A percentile compares a stretch with the other conserved stretches of the same genome.
Evolutionary conservation across 2,113 vertebrate species (phyloP).

Genomic region (Epinephelus cyanopodus): DNA sequence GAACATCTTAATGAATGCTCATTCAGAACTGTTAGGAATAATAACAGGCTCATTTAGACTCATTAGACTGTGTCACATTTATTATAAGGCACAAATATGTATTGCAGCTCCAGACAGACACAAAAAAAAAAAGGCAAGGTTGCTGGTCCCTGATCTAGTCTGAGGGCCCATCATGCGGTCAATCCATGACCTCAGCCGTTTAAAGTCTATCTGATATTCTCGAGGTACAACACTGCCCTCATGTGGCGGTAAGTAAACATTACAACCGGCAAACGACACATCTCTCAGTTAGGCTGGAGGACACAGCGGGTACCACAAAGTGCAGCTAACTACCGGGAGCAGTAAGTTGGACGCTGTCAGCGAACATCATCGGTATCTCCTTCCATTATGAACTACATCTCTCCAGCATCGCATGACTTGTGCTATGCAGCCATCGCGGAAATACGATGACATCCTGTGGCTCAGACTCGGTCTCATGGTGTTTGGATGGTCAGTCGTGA

Average conservation of each 20-base stretch:
- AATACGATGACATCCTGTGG: slow-evolving; percentile 25
- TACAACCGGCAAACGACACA: slow-evolving; percentile 20
- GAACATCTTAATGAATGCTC: no score
- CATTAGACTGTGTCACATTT: no score
- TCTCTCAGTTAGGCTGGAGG: background rate
- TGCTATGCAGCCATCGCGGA: slow-evolving; percentile 1
- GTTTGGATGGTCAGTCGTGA: slow-evolving; percentile 38
- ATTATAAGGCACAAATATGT: no score
- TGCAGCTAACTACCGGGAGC: slow-evolving; percentile 34
- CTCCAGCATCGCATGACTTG: background rate
- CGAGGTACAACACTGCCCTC: slow-evolving; percentile 49
- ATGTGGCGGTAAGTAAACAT: background rate
- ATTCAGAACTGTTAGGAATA: no score
- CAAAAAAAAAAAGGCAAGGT: no score
- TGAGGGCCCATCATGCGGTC: background rate
- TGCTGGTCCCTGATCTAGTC: no score
- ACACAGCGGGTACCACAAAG: slow-evolving; percentile 28
- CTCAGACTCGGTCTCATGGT: slow-evolving; percentile 65
- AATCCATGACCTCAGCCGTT: background rate
- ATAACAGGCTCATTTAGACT: no score
- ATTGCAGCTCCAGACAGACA: no score
- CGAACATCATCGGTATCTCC: background rate
- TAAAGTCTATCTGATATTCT: background rate
- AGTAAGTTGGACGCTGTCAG: slow-evolving; percentile 35
- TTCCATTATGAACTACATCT: background rate